Percentiles rank a stretch among this genome's conserved stretches.
Evolutionary conservation across 2,113 vertebrate genomes (phyloP).

Genomic region (Anas platyrhynchos): DNA sequence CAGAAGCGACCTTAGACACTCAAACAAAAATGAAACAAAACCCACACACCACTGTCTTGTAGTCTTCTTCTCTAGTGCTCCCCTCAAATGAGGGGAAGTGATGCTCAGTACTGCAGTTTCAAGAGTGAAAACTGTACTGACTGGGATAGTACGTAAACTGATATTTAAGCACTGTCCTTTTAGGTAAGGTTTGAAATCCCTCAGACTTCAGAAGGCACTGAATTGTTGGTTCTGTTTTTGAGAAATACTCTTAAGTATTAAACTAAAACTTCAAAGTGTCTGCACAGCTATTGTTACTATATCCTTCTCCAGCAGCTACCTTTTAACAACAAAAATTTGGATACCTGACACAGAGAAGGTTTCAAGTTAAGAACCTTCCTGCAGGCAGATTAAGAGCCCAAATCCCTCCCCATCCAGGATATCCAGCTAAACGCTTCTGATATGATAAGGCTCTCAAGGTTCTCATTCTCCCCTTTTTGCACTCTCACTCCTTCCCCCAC

Average conservation of each 20-base stretch:
- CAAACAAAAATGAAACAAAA: not conserved
- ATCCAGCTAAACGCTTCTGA: not conserved
- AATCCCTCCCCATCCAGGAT: not conserved
- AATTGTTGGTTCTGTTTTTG: not conserved
- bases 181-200: not conserved
- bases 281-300: not conserved
- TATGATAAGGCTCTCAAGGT: not conserved
- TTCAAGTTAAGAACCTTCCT: not conserved
- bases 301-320: not conserved
- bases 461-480: not conserved
- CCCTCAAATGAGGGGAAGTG: not conserved
- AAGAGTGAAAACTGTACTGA: not conserved
- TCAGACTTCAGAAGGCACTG: not conserved
- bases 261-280: not conserved
- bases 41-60: not conserved
- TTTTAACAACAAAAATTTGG: slow-evolving; percentile 26
- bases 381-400: not conserved
- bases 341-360: not conserved
- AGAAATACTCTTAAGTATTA: not conserved
- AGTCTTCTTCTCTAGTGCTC: not conserved
- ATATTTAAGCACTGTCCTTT: not conserved
- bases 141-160: not conserved
- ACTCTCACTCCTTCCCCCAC: not conserved
- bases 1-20: not conserved
- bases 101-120: not conserved